Evolutionary conservation across 2,888 invertebrate genomes (phyloP).

Genomic region (Drosophila acutilabella): DNA sequence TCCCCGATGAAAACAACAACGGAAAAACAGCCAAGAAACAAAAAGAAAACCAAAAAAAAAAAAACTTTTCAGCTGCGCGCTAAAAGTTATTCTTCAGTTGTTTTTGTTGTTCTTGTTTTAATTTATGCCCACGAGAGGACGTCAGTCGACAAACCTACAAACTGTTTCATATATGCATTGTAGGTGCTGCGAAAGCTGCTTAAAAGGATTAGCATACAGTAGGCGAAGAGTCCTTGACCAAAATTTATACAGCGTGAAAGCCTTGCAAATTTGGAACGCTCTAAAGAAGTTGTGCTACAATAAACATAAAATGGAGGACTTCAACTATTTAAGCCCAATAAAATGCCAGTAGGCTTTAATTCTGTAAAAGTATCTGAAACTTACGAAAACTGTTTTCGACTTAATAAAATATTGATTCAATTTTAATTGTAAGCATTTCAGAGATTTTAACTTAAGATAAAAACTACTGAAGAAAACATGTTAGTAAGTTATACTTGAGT

Average conservation of each 20-base stretch:
- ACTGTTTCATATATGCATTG: conserved; percentile 23
- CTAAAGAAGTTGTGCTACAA: conserved; percentile 8
- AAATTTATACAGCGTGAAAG: conserved; percentile 46
- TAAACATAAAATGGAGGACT: conserved; percentile 1
- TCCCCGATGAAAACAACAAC: conserved; percentile 2
- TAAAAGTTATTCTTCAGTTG: conserved; percentile 37
- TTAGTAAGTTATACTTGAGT: no score
- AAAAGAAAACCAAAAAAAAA: conserved; percentile 12
- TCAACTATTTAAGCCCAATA: conserved; percentile 2
- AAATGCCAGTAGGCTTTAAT: background rate
- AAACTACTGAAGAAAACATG: no score
- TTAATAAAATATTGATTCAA: background rate
- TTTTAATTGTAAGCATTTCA: background rate
- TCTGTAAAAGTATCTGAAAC: background rate
- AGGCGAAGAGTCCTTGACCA: conserved; percentile 67
- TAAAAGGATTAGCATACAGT: conserved; percentile 69
- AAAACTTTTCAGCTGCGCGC: conserved; percentile 51
- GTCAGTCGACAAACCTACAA: conserved; percentile 32
- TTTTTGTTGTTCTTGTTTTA: conserved; percentile 48
- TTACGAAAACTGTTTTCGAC: background rate
- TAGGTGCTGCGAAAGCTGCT: conserved; percentile 57
- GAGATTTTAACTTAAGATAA: no score
- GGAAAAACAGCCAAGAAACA: conserved; percentile 19
- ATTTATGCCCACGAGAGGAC: conserved; percentile 66
- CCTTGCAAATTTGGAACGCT: conserved; percentile 39